phyloP scores from a whole-genome alignment of 1,140 invertebrate genomes.

The Pachypeltis micranthus region DNA sequence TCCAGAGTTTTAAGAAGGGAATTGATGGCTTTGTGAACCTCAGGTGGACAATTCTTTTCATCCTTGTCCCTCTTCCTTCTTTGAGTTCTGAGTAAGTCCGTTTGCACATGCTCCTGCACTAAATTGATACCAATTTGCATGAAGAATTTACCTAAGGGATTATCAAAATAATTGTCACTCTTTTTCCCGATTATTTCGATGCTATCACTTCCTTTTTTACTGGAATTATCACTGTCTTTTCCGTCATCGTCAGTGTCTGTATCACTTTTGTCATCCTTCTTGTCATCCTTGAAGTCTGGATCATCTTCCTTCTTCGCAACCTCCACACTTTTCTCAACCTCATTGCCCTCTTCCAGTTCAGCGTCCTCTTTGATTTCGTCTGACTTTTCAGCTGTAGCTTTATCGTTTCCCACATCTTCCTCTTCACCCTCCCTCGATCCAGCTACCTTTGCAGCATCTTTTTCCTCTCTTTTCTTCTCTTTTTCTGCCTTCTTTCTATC shows the following conservation, averaged over 20 bases:
- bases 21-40: conserved; percentile 62
- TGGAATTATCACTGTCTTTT: conserved; percentile 17
- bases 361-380: conserved; percentile 30
- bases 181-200: conserved; percentile 22
- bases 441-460: conserved; percentile 32
- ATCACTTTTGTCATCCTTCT: conserved; percentile 15
- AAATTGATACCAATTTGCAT: conserved; percentile 82
- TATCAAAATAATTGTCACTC: conserved; percentile 55
- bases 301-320: conserved; percentile 13
- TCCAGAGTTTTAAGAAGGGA: conserved; percentile 71
- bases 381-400: conserved; percentile 31
- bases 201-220: conserved; percentile 22
- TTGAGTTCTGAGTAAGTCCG: conserved; percentile 75
- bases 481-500: conserved; percentile 30
- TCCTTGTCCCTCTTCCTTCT: conserved; percentile 61
- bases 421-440: conserved; percentile 27
- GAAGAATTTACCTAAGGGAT: conserved; percentile 81
- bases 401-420: conserved; percentile 27
- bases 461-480: conserved; percentile 30
- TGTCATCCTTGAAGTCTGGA: conserved; percentile 3
- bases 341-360: conserved; percentile 41
- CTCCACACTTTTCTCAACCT: conserved; percentile 32
- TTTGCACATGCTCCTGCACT: conserved; percentile 86
- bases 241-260: conserved; percentile 19
- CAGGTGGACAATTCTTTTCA: conserved; percentile 48